Conservation (phyloP, 30 jellyfish, hydroid and myxozoan genomes). For the Pseudorhiza aurosa region DNA sequence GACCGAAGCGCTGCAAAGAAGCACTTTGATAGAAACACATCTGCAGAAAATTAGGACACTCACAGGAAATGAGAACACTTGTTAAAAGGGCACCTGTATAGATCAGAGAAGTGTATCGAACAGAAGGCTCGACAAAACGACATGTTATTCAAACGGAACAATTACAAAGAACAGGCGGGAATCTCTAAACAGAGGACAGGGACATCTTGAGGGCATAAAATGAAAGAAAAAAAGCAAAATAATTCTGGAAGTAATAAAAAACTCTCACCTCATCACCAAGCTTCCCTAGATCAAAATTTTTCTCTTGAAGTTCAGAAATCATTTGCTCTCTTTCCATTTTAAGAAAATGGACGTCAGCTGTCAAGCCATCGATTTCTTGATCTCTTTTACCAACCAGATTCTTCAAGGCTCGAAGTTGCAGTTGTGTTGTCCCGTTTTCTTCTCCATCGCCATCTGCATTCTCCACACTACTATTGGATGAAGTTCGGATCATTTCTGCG, state of each 20-base stretch:
- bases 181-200: too few relatives aligned
- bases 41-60: too few relatives aligned
- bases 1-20: too few relatives aligned
- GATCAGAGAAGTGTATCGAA: too few relatives aligned
- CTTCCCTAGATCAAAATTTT: slow-evolving; percentile 67
- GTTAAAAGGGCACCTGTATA: too few relatives aligned
- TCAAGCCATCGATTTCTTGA: slow-evolving; percentile 10
- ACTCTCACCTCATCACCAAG: slow-evolving; percentile 62
- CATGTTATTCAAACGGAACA: too few relatives aligned
- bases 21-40: too few relatives aligned
- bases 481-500: slow-evolving; percentile 54
- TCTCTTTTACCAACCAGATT: slow-evolving; percentile 35
- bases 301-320: slow-evolving; percentile 63
- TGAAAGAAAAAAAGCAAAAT: too few relatives aligned
- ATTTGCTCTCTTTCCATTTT: slow-evolving; percentile 56
- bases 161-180: too few relatives aligned
- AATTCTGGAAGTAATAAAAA: background rate
- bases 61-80: too few relatives aligned
- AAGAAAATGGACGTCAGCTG: slow-evolving; percentile 29
- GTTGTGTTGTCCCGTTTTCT: background rate
- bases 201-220: too few relatives aligned
- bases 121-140: too few relatives aligned
- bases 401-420: slow-evolving; percentile 55
- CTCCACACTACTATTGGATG: slow-evolving; percentile 56
- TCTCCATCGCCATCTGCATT: slow-evolving; percentile 29